Conservation (phyloP, 2,797 vertebrate genomes). For the Limosa lapponica region DNA sequence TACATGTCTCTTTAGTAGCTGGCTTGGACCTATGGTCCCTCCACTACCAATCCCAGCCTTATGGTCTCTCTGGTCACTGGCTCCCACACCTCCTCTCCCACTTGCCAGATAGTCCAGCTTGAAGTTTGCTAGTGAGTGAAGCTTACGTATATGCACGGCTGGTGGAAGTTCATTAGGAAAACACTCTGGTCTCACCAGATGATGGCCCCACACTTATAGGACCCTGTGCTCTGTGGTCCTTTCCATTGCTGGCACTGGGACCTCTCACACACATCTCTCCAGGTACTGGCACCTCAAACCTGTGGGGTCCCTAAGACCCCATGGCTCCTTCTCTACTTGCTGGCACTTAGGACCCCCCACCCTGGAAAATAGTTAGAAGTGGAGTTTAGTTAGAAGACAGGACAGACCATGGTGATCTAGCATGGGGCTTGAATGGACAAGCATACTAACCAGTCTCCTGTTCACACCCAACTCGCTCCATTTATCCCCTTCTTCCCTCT, state of each 20-base stretch:
- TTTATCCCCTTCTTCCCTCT: not conserved
- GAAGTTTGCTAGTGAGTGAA: not conserved
- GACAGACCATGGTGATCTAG: not conserved
- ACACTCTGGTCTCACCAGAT: not conserved
- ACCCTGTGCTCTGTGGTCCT: not conserved
- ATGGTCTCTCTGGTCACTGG: not conserved
- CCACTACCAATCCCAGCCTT: not conserved
- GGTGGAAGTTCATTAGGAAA: not conserved
- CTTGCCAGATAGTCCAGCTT: not conserved
- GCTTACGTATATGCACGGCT: fast-evolving
- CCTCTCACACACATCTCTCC: not conserved
- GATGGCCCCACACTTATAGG: not conserved
- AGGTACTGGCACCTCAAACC: not conserved
- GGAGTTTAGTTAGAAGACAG: not conserved
- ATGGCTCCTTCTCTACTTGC: not conserved
- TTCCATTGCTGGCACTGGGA: not conserved
- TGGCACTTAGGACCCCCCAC: not conserved
- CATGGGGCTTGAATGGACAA: not conserved
- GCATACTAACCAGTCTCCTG: not conserved
- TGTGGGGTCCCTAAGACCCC: not conserved
- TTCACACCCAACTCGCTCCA: not conserved
- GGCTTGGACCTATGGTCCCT: not conserved
- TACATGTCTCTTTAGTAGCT: not conserved
- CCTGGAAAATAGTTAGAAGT: not conserved
- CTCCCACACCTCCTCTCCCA: not conserved